Evolutionary conservation across 2,113 vertebrate species (phyloP), one percentile per base, ranked within the genome.

Genomic region (Epinephelus lanceolatus): DNA sequence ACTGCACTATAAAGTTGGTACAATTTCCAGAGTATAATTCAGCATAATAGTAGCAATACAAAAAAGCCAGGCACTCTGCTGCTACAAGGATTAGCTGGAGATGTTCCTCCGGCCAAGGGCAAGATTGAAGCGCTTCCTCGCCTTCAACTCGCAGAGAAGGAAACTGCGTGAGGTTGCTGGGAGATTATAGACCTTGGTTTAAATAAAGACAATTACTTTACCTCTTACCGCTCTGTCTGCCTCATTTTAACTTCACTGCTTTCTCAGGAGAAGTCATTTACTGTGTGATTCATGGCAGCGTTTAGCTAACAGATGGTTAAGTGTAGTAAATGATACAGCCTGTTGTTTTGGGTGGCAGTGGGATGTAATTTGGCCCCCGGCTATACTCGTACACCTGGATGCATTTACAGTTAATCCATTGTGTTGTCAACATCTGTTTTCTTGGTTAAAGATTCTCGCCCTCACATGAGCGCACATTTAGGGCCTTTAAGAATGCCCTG

Each of bases 181-280:
- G 66, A 85, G 91, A 91, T 93, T 89, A 88, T 5, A 30, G 80
- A 56, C 56, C 62, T 23, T 30, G 52, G 72, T 74, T 86, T 89
- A 83, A 85, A 89, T 86, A 72, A 86, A 83, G 72, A 71, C 78
- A 76, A 69, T 90, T 78, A 76, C 76, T 84, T 62, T 76, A 27
- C 62, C 65, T 76, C 55, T 70, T 68, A 56, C 33, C 27, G 25
- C 75, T 52, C 42, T 30, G 52, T 75, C 66, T 45, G 57, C 65
- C 75, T 78, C 21, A 0, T 56, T 80, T 55, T 21, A 78, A 70
- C 65, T 52, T 27, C 75, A 5, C 67, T 21, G 59, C 21, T 78
- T 80, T 79, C 57, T 45, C 53, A 1, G 60, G 42, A 73, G 60
- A 68, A 45, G 27, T 21, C 52, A 68, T 79, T 71, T 66, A 47